Conservation (phyloP, 1,140 invertebrate genomes). For the Drosophila paulistorum region DNA sequence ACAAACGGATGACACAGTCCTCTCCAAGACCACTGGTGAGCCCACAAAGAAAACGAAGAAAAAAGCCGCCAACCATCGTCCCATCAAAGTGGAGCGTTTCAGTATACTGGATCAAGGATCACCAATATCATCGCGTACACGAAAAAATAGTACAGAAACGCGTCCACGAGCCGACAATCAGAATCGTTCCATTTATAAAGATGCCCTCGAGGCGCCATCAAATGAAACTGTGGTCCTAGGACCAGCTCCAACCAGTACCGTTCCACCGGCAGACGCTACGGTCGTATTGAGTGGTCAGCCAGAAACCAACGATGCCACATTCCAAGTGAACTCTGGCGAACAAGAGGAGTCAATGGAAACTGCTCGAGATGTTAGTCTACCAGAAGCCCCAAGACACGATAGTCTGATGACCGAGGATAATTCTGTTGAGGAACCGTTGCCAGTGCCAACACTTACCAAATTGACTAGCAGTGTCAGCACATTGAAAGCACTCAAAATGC, state of each 20-base stretch:
- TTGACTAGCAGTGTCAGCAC: constrained; percentile 27
- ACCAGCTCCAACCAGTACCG: not conserved
- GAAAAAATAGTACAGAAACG: constrained; percentile 46
- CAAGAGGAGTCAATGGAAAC: constrained; percentile 56
- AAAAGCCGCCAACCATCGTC: constrained; percentile 47
- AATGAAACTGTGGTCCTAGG: not conserved
- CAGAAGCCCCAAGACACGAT: constrained; percentile 29
- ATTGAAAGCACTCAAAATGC: constrained; percentile 65
- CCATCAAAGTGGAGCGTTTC: constrained; percentile 77
- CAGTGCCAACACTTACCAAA: constrained; percentile 27
- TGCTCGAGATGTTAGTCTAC: constrained; percentile 43
- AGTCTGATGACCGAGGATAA: constrained; percentile 78
- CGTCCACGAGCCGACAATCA: constrained; percentile 39
- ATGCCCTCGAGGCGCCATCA: constrained; percentile 62
- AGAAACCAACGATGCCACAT: constrained; percentile 43
- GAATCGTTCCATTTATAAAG: constrained; percentile 67
- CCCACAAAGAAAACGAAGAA: constrained; percentile 64
- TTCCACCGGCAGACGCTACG: constrained; percentile 16
- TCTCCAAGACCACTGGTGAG: constrained; percentile 47
- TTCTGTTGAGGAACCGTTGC: constrained; percentile 49
- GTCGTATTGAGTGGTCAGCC: constrained; percentile 44
- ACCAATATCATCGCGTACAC: constrained; percentile 64
- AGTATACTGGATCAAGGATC: constrained; percentile 60
- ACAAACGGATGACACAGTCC: constrained; percentile 42
- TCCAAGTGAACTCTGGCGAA: constrained; percentile 48